Base-by-base conservation (phyloP, 2,888 invertebrate species). In the Agonopterix heracliana region DNA sequence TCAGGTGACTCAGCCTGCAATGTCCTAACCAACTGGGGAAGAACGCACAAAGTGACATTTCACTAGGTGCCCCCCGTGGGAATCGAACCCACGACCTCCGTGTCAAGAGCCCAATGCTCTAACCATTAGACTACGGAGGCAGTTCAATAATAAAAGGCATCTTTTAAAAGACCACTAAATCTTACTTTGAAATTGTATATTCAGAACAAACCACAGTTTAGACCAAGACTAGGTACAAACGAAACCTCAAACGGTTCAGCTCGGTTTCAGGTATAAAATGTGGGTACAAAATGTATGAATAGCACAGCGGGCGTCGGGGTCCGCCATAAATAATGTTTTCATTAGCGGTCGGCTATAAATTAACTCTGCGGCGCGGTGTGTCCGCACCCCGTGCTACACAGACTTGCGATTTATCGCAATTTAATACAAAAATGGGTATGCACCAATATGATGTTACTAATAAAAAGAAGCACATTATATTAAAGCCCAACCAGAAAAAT, bases 251-350 rank as follows among this genome's bases (percentile, higher is more conserved):
- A 45, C 11, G 36, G 9, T 38, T 8, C 7, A 45, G 3, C 12
- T 11, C 40, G 40, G 41, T 35, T 3, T 14, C 34, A 17, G 43
- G 43, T 8, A 41, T 26, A 26, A 26, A 26, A 7, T 26, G 26
- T 26, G 41, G 44, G 45, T 11, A 38, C 12, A n/a, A 8, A 45
- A 48, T 48, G 40, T 48, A 48, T 48, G 50, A 38, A 38, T 38
- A n/a, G 9, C n/a, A 3, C 38, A 47, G 47, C 52, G 40, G 42
- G 47, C n/a, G 38, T 55, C 55, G 43, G 44, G 45, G 26, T 26
- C 26, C 26, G 56, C 56, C 54, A 64, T 66, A 68, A 71, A 70
- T 72, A 71, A 72, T 68, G 66, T 67, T 71, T 71, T 72, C 71
- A 70, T 71, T 70, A 68, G 60, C 58, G 63, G 52, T 56, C 55